Evolutionary conservation across 1,140 invertebrate genomes (phyloP), one percentile per base, ranked within the genome.

Genomic region (Listronotus bonariensis): DNA sequence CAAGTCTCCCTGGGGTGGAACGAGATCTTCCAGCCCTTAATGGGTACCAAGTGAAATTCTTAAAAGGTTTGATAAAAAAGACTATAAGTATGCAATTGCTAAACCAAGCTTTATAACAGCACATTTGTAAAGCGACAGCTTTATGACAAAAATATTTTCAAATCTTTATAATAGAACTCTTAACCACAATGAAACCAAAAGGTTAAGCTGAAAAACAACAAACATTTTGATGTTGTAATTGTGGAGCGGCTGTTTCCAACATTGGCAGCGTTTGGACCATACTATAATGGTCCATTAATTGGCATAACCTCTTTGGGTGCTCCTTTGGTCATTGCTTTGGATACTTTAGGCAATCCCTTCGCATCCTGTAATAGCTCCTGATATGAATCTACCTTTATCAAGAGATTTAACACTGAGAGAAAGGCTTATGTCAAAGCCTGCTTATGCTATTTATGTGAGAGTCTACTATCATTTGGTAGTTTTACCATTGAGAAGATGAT

Each of bases 291-390:
- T 51, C 77, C 77, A 1, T 58, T 73, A 12, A 73, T 79, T 17
- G 45, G 66, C 0, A 57, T 75, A 3, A 66, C 60, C 11, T 68
- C 72, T 11, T 38, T 70, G 31, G 68, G 65, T 11, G 65, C 64
- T 9, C 58, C 61, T 1, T 10, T 71, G 8, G 40, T 55, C n/a
- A n/a, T n/a, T 10, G 43, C 69, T 3, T 31, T 68, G 14, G 70
- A 70, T 55, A 59, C 54, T 20, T 42, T 74, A 14, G 72, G 72
- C 17, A 72, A 77, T 62, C 77, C 79, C 4, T 65, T 26, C 72
- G 5, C 79, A 83, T 60, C 78, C 80, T 0, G 64, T 82, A n/a
- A 65, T 82, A 20, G 79, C 82, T 65, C 82, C 82, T 0, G 71
- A 75, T 18, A 14, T 77, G 0, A 49, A 80, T 12, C 46, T 74